Percentiles rank a stretch among this genome's conserved stretches.
phyloP scores from a whole-genome alignment of 1,140 invertebrate species.

The Coptotermes formosanus region DNA sequence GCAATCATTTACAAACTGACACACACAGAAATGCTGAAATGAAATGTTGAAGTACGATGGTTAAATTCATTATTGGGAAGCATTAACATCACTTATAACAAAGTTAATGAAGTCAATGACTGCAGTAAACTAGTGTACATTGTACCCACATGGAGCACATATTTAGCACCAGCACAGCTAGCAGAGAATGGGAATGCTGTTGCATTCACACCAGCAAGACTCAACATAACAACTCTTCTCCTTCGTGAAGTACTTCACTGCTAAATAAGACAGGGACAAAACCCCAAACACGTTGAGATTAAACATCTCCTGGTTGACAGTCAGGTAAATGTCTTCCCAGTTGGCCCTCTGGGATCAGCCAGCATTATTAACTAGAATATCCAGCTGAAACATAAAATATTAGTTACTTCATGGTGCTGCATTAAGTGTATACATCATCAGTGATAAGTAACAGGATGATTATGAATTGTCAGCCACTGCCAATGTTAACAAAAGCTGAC shows the following conservation, averaged over 20 bases:
- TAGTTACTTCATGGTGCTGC: background rate
- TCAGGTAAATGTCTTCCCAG: conserved; percentile 73
- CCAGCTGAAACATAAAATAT: conserved; percentile 52
- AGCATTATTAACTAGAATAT: conserved; percentile 82
- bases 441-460: background rate
- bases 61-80: too few relatives aligned
- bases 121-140: background rate
- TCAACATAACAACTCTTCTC: conserved; percentile 66
- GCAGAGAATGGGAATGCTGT: conserved; percentile 64
- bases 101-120: conserved; percentile 24
- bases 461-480: background rate
- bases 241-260: conserved; percentile 62
- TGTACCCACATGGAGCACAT: conserved; percentile 73
- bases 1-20: too few relatives aligned
- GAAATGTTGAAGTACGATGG: too few relatives aligned
- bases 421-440: background rate
- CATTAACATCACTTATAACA: too few relatives aligned
- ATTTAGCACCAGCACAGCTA: conserved; percentile 78
- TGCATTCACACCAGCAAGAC: conserved; percentile 62
- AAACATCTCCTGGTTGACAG: conserved; percentile 76
- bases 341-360: conserved; percentile 74
- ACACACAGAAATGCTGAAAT: too few relatives aligned
- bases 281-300: conserved; percentile 79
- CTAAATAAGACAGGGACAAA: conserved; percentile 67
- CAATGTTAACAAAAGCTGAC: background rate